These are phyloP conservation scores for Ciconia nigra DNA, from an alignment of 2,797 vertebrate species.

Conservation along the genomic window DNA sequence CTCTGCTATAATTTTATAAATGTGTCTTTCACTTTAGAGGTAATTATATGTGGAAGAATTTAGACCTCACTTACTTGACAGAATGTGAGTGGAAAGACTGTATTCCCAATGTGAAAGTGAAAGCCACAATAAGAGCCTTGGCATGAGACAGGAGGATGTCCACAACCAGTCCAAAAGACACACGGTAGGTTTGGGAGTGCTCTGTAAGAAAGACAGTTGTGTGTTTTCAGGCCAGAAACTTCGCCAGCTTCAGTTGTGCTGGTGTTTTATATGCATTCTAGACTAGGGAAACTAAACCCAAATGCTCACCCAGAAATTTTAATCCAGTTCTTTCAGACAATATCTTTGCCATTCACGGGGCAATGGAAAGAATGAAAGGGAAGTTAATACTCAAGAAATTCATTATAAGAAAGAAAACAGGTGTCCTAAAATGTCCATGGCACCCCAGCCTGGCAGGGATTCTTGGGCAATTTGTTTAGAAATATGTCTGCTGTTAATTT, in stretches of 20 bases:
- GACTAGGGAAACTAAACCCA: background rate
- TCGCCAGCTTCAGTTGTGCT: background rate
- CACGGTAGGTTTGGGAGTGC: background rate
- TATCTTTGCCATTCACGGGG: rapidly evolving
- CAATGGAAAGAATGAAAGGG: background rate
- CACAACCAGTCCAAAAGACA: background rate
- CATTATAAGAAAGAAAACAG: background rate
- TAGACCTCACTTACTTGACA: background rate
- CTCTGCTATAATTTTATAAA: background rate
- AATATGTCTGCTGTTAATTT: background rate
- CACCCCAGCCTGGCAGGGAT: background rate
- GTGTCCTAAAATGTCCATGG: background rate
- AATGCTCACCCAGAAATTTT: background rate
- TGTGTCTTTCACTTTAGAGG: background rate
- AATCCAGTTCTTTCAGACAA: background rate
- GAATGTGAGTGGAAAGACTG: background rate
- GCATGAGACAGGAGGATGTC: background rate
- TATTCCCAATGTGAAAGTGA: background rate
- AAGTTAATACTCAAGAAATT: background rate
- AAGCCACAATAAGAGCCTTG: background rate
- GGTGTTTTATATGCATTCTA: background rate
- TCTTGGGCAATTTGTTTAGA: background rate
- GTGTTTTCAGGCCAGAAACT: background rate
- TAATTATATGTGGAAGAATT: background rate
- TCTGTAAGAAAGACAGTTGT: background rate